Evolutionary conservation across 2,888 invertebrate genomes (phyloP), one percentile per base, ranked within the genome.

Genomic region (Cacoxenus indagator): DNA sequence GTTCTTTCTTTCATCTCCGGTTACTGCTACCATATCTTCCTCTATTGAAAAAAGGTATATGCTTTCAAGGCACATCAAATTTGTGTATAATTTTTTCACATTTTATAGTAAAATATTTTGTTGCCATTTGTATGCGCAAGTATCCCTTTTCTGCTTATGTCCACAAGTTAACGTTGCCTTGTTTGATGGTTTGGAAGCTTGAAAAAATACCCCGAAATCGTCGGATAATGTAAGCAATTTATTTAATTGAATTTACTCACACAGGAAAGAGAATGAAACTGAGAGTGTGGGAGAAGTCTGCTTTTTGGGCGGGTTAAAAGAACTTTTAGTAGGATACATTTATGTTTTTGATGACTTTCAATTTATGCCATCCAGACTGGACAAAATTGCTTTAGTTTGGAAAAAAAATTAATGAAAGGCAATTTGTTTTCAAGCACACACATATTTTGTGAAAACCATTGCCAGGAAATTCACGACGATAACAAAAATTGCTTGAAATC

Each of bases 351-450:
- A 37, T 37, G 37, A 37, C 37, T 37, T 14, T 11, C 37, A 37
- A 14, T 37, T 37, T 37, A 4, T 37, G 37, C 8, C 46, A 17
- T n/a, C 54, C 3, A 54, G 11, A 24, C 22, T 48, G 9, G n/a
- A 19, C 6, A 46, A 46, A 46, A 2, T 17, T 48, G 54, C 11
- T 24, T 65, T 48, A 29, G 45, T 37, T 46, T 31, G 67, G 29
- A 66, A 67, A 65, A 24, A 43, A 67, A 75, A 73, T 73, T 77
- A 79, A 79, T 80, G 78, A 81, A 72, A 1, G 6, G 48, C 11
- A 48, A 48, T n/a, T 48, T 48, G 8, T 1, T 48, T 48, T 48
- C 17, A 48, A 48, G 48, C 48, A 17, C 6, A 19, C 17, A 48
- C 17, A 19, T n/a, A n/a, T n/a, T n/a, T n/a, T n/a, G n/a, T 78